Evolutionary conservation across 2,113 vertebrate species (phyloP), one percentile per base, ranked within the genome.

Genomic region (Centropristis striata): DNA sequence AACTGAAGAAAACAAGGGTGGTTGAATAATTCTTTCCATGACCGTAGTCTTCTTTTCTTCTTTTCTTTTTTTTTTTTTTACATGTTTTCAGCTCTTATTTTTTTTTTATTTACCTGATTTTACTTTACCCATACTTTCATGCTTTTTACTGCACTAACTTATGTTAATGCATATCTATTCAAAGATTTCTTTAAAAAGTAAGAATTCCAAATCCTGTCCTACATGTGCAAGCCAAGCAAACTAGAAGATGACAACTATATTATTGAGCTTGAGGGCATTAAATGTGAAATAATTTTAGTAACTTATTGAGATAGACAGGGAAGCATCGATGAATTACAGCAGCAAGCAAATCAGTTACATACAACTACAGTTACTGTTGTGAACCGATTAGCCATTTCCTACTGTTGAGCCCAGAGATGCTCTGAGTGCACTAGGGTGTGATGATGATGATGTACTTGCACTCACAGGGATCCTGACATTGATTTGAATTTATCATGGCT

Each of bases 401-500:
- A 54, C 25, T 39, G 27, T 11, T 42, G 47, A 67, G 28, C 21
- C 11, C 8, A 15, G 57, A 63, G 13, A 23, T 50, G 25, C 21
- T 81, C 39, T 25, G 37, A 73, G 44, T 41, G 14, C 53, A 83
- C 71, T 66, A 63, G 54, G 44, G n/a, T n/a, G n/a, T n/a, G n/a
- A 77, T 63, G 61, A 23, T 55, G 61, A 69, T 82, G 63, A 81
- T 78, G 32, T 69, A 57, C 51, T 57, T 57, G 61, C 25, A 72
- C 57, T 76, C 16, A 47, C 28, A 78, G 65, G 63, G 77, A 67
- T 74, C 59, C 65, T 67, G 59, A 68, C 73, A 69, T 65, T 71
- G 41, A 75, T 78, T 73, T 83, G 47, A 57, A 73, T 69, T 80
- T 70, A 61, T 82, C 79, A 32, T 70, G 39, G 41, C 46, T 71